These are phyloP conservation scores for Scylla paramamosain DNA, from an alignment of 1,140 invertebrate genomes.

Conservation along the genomic window DNA sequence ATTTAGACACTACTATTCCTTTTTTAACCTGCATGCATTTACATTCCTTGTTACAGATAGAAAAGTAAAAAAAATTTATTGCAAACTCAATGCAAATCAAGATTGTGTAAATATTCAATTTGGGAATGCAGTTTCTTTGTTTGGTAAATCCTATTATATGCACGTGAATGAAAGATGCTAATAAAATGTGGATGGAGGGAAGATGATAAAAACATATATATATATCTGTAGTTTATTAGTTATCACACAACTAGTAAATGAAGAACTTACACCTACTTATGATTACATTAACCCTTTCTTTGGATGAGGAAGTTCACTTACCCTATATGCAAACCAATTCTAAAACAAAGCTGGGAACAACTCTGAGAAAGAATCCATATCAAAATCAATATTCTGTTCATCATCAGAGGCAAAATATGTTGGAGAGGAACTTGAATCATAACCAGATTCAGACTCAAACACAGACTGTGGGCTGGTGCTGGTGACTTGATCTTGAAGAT, in stretches of 20 bases:
- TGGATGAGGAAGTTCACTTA: background rate
- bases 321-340: background rate
- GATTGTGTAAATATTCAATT: background rate
- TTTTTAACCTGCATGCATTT: no score
- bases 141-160: background rate
- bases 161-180: background rate
- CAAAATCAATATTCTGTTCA: conserved; percentile 32
- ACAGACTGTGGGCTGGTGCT: conserved; percentile 41
- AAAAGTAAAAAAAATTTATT: no score
- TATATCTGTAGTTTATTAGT: conserved; percentile 43
- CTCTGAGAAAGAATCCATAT: conserved; percentile 62
- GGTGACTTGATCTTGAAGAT: conserved; percentile 57
- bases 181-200: background rate
- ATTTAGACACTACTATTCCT: no score
- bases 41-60: no score
- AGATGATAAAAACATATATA: background rate
- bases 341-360: conserved; percentile 64
- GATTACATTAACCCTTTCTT: background rate
- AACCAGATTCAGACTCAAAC: conserved; percentile 62
- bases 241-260: conserved; percentile 38
- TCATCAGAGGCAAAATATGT: conserved; percentile 45
- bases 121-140: background rate
- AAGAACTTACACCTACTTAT: conserved; percentile 43
- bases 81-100: background rate
- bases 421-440: conserved; percentile 63